These are phyloP conservation scores for Hormiphora californensis DNA, from an alignment of 37 sponge, comb jelly and placozoan genomes.

Conservation along the genomic window DNA sequence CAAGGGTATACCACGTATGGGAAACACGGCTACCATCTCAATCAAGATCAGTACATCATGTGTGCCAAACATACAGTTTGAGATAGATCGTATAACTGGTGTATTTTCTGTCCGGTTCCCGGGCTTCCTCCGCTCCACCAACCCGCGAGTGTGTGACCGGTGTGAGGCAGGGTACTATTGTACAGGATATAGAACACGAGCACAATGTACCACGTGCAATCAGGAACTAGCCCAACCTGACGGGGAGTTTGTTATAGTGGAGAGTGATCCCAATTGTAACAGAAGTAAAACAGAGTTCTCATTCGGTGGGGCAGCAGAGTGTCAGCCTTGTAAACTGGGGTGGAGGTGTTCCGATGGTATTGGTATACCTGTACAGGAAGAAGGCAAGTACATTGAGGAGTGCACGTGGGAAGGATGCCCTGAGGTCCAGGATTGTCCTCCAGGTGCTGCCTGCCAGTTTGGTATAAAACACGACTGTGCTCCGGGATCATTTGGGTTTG, in stretches of 20 bases:
- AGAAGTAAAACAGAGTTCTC: slow-evolving; percentile 47
- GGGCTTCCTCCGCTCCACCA: background rate
- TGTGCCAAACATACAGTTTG: background rate
- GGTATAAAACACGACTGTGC: slow-evolving; percentile 18
- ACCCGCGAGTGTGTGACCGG: background rate
- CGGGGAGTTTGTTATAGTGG: background rate
- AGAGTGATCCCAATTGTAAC: background rate
- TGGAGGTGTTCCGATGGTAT: slow-evolving; percentile 32
- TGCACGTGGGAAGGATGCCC: slow-evolving; percentile 38
- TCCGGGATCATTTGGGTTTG: slow-evolving; percentile 45
- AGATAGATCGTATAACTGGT: background rate
- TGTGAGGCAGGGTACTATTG: slow-evolving; percentile 54
- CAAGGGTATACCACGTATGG: slow-evolving; percentile 44
- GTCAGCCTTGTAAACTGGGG: slow-evolving; percentile 28
- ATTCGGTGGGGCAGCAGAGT: slow-evolving; percentile 35
- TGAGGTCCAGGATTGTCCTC: slow-evolving; percentile 1
- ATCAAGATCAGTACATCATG: background rate
- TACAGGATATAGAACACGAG: background rate
- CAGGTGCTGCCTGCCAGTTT: slow-evolving; percentile 26
- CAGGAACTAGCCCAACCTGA: slow-evolving; percentile 5
- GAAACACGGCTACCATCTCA: background rate
- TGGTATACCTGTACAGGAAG: background rate
- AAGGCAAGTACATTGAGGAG: background rate
- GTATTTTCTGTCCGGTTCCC: background rate
- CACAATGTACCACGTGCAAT: slow-evolving; percentile 7